Conservation (phyloP, 1,140 invertebrate species). For the Ectropis grisescens region DNA sequence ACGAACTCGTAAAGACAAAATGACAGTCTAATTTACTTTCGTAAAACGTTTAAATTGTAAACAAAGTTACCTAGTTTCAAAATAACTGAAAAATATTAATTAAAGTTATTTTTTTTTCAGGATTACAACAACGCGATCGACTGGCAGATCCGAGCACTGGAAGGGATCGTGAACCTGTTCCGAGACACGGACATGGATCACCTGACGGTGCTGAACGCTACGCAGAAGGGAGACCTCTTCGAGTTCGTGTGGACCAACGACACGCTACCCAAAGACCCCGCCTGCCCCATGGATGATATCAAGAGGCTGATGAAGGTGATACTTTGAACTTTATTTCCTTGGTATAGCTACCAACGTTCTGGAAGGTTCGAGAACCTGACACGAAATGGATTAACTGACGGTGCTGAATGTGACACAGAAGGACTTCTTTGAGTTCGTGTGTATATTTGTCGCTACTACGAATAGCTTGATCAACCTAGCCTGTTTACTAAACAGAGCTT, state of each 20-base stretch:
- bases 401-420: constrained; percentile 75
- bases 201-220: constrained; percentile 78
- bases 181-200: constrained; percentile 77
- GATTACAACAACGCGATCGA: constrained; percentile 75
- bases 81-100: no score
- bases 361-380: constrained; percentile 80
- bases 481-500: no score
- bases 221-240: constrained; percentile 71
- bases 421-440: constrained; percentile 79
- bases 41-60: no score
- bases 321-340: no score
- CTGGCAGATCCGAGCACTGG: constrained; percentile 79
- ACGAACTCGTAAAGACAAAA: no score
- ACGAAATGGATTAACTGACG: constrained; percentile 78
- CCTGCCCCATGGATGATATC: constrained; percentile 81
- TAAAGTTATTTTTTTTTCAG: no score
- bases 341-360: no score
- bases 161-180: constrained; percentile 78
- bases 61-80: no score
- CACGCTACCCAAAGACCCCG: constrained; percentile 78
- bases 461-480: no score
- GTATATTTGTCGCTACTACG: no score
- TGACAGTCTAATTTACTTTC: no score
- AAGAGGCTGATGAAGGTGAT: constrained; percentile 77
- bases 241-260: constrained; percentile 91